A percentile compares a stretch with the other conserved stretches of the same genome.
Evolutionary conservation across 2,113 vertebrate species (phyloP).

Genomic region (Alethe diademata): DNA sequence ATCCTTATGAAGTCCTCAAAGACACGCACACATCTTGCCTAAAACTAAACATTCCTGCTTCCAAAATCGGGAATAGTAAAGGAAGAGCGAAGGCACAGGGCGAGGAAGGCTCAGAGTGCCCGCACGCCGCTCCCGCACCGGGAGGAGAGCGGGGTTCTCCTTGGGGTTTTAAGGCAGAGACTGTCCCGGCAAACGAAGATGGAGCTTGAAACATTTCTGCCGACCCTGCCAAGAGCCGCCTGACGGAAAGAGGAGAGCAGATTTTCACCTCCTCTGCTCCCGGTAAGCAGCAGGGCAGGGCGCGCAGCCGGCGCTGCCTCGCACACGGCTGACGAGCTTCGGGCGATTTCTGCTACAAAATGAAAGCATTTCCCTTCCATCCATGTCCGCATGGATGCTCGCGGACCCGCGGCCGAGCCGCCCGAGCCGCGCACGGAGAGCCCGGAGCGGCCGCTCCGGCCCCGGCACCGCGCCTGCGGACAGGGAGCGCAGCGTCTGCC

Average conservation of each 20-base stretch:
- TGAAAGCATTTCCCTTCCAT: not conserved
- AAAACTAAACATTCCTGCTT: not conserved
- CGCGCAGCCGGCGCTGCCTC: not conserved
- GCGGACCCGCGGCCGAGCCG: not conserved
- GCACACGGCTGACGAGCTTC: not conserved
- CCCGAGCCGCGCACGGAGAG: not conserved
- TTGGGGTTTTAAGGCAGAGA: not conserved
- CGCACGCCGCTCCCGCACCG: not conserved
- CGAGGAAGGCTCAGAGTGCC: not conserved
- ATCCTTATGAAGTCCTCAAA: accelerated
- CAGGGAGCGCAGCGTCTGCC: not conserved
- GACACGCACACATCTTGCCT: not conserved
- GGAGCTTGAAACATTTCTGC: not conserved
- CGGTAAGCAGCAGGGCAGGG: not conserved
- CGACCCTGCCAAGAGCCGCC: not conserved
- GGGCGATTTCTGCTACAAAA: not conserved
- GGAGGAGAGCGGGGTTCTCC: not conserved
- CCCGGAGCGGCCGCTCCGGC: not conserved
- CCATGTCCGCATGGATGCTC: too few relatives aligned
- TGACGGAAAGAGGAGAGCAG: not conserved
- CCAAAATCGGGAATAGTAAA: not conserved
- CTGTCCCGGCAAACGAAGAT: not conserved
- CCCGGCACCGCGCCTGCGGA: too few relatives aligned
- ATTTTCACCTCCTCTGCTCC: not conserved
- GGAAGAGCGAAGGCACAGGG: too few relatives aligned